Conservation (phyloP, 1,140 invertebrate species). For the Matsumurasca onukii region DNA sequence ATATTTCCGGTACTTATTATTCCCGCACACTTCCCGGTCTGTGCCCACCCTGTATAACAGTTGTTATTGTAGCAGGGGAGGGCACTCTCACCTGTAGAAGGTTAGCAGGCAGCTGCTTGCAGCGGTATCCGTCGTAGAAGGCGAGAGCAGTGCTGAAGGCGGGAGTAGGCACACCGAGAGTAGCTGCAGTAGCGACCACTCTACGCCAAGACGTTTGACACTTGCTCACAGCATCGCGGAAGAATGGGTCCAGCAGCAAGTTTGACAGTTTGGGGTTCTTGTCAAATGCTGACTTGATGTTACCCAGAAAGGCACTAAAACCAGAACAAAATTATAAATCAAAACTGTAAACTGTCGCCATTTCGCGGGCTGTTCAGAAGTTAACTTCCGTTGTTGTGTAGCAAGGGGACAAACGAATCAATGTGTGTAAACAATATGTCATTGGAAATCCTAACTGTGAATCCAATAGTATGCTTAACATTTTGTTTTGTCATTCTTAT, state of each 20-base stretch:
- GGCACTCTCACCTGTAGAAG: constrained; percentile 84
- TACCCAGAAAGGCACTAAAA: constrained; percentile 87
- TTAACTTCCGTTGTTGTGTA: too few relatives aligned
- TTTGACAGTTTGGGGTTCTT: constrained; percentile 88
- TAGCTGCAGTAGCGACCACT: constrained; percentile 55
- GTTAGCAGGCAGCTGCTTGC: constrained; percentile 82
- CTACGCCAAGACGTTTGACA: constrained; percentile 74
- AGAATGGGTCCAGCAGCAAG: constrained; percentile 94
- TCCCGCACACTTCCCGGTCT: too few relatives aligned
- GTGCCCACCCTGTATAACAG: too few relatives aligned
- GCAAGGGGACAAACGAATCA: too few relatives aligned
- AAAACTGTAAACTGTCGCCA: too few relatives aligned
- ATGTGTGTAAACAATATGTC: too few relatives aligned
- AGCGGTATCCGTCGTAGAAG: constrained; percentile 96
- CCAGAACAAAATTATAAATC: background rate
- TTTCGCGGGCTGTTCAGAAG: too few relatives aligned
- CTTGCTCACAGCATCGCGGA: constrained; percentile 77
- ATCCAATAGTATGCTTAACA: too few relatives aligned
- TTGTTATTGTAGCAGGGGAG: too few relatives aligned
- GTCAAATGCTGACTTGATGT: constrained; percentile 96
- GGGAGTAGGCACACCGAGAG: constrained; percentile 88
- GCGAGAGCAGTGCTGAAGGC: constrained; percentile 90
- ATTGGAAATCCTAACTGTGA: too few relatives aligned
- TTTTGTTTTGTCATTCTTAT: too few relatives aligned
- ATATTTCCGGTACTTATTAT: too few relatives aligned